Percentiles rank a stretch among this genome's conserved stretches.
These are phyloP conservation scores for Acrocera orbiculus DNA, from an alignment of 2,888 invertebrate species.

Conservation along the genomic window DNA sequence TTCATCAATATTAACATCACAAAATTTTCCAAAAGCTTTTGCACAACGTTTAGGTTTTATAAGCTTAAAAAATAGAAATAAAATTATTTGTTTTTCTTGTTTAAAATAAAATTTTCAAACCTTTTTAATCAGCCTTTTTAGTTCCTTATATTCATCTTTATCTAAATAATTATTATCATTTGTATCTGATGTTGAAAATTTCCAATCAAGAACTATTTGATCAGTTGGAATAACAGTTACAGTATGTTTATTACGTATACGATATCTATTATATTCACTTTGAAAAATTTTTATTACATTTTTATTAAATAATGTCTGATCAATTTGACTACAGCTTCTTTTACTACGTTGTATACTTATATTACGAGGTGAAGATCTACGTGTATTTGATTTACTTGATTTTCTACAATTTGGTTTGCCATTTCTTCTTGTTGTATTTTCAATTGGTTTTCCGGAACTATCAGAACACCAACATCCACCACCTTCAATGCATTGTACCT, in stretches of 20 bases:
- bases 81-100: too few relatives aligned
- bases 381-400: conserved; percentile 40
- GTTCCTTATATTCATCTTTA: conserved; percentile 63
- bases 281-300: conserved; percentile 74
- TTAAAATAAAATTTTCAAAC: too few relatives aligned
- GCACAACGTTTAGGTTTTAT: conserved; percentile 83
- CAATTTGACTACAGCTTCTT: conserved; percentile 50
- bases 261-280: conserved; percentile 49
- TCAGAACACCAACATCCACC: conserved; percentile 87
- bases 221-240: conserved; percentile 25
- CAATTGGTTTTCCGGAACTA: conserved; percentile 61
- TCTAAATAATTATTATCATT: conserved; percentile 63
- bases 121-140: conserved; percentile 68
- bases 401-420: conserved; percentile 49
- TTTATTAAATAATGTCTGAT: conserved; percentile 62
- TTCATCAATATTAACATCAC: conserved; percentile 69
- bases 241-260: background rate
- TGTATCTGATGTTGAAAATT: conserved; percentile 67
- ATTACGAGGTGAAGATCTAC: conserved; percentile 41
- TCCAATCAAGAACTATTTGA: conserved; percentile 63
- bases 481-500: conserved; percentile 67
- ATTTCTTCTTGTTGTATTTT: conserved; percentile 57
- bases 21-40: conserved; percentile 69
- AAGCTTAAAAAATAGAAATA: conserved; percentile 32
- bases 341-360: conserved; percentile 16